Percentiles rank a stretch among this genome's conserved stretches.
Evolutionary conservation across 2,888 invertebrate species (phyloP).

Genomic region (Panzeria rudis): DNA sequence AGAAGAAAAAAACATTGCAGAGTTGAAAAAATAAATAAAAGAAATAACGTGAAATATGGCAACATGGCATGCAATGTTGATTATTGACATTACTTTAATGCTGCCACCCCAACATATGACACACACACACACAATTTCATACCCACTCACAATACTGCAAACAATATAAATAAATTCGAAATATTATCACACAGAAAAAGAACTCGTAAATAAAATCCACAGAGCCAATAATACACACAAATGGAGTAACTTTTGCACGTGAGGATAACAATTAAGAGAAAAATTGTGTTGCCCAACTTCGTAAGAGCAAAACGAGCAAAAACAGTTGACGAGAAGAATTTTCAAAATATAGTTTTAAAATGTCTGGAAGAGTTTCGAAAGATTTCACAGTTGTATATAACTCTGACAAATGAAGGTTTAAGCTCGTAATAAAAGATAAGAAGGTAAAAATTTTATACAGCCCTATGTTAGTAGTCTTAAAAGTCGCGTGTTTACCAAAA

Average conservation of each 20-base stretch:
- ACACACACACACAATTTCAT: conserved; percentile 1
- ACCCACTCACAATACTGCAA: conserved; percentile 8
- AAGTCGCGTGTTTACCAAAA: too few relatives aligned
- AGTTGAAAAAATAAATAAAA: conserved; percentile 20
- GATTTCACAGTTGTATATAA: too few relatives aligned
- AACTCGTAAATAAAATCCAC: conserved; percentile 49
- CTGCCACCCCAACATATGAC: conserved; percentile 62
- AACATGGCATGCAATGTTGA: conserved; percentile 69
- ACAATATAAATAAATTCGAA: conserved; percentile 44
- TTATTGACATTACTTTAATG: conserved; percentile 72
- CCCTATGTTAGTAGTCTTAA: too few relatives aligned
- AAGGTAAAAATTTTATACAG: too few relatives aligned
- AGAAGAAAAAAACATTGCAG: conserved; percentile 13
- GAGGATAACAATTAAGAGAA: neutral
- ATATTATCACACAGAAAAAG: conserved; percentile 36
- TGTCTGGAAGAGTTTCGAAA: too few relatives aligned
- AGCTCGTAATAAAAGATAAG: too few relatives aligned
- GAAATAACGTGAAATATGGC: conserved; percentile 67
- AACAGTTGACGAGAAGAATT: neutral
- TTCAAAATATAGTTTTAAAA: too few relatives aligned
- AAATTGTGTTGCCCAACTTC: neutral
- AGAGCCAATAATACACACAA: neutral
- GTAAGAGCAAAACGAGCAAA: neutral
- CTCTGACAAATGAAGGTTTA: too few relatives aligned
- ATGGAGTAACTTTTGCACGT: neutral